A percentile compares a stretch with the other conserved stretches of the same genome.
Conservation (phyloP, 2,113 vertebrate species). For the Nycticryphes semicollaris region DNA sequence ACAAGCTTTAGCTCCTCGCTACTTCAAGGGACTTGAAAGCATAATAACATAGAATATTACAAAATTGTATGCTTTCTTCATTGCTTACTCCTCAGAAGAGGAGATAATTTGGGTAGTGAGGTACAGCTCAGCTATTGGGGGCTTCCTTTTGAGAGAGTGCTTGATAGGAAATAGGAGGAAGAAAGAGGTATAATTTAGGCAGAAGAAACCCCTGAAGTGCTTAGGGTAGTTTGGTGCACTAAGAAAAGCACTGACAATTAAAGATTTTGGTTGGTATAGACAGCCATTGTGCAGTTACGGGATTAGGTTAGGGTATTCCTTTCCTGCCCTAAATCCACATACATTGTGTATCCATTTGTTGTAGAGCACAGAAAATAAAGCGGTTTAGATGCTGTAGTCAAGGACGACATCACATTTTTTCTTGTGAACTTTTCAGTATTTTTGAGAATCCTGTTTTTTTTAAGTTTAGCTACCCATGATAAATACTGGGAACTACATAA, state of each 20-base stretch:
- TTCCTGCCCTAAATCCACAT: constrained; percentile 29
- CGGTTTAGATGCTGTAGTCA: constrained; percentile 30
- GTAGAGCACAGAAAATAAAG: constrained; percentile 2
- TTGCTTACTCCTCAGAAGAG: not conserved
- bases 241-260: constrained; percentile 19
- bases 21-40: not conserved
- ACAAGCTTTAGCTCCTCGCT: constrained; percentile 16
- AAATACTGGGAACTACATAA: constrained; percentile 32
- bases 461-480: constrained; percentile 30
- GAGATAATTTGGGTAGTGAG: not conserved
- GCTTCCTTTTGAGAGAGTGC: not conserved
- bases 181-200: constrained; percentile 28
- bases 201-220: constrained; percentile 6
- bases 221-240: not conserved
- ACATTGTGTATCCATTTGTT: constrained; percentile 10
- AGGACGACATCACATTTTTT: constrained; percentile 33
- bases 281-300: not conserved
- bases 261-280: constrained; percentile 17
- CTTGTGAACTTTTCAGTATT: constrained; percentile 43
- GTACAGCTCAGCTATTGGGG: not conserved
- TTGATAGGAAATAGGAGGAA: constrained; percentile 22
- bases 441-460: constrained; percentile 43
- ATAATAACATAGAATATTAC: not conserved
- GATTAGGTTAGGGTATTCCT: constrained; percentile 27
- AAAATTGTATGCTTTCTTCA: not conserved